Conservation (phyloP, 2,888 invertebrate species). For the Junonia oenone region DNA sequence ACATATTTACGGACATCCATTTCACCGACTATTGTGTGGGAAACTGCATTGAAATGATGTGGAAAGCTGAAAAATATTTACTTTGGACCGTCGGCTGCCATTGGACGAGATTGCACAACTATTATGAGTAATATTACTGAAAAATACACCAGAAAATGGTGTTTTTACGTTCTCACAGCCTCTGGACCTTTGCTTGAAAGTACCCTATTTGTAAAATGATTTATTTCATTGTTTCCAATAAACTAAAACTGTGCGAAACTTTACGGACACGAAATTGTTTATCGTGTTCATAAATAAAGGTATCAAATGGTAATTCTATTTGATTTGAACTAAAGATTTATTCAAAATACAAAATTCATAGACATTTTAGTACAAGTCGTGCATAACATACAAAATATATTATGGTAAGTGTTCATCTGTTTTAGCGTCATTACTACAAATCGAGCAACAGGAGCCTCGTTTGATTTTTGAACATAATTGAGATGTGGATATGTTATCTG, state of each 20-base stretch:
- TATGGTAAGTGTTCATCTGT: background rate
- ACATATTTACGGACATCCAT: constrained; percentile 16
- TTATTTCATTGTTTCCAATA: constrained; percentile 6
- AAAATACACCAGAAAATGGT: constrained; percentile 17
- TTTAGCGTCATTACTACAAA: constrained; percentile 40
- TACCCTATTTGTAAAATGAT: constrained; percentile 4
- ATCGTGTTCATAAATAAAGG: background rate
- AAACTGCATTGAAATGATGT: constrained; percentile 24
- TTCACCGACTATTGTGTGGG: constrained; percentile 16
- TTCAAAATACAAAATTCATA: background rate
- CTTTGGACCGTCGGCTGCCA: constrained; percentile 21
- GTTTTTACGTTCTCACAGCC: constrained; percentile 3
- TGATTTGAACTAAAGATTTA: background rate
- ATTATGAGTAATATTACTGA: constrained; percentile 20
- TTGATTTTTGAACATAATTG: constrained; percentile 29
- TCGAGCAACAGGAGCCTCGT: constrained; percentile 44
- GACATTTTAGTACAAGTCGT: background rate
- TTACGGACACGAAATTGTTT: background rate
- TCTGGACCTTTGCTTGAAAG: constrained; percentile 12
- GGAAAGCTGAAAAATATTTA: constrained; percentile 30
- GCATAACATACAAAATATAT: background rate
- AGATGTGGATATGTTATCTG: constrained; percentile 34
- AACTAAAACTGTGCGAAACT: background rate
- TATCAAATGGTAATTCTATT: background rate
- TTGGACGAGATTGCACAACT: constrained; percentile 26